Conservation (phyloP, 2,797 vertebrate genomes). For the Telmatherina bonti region DNA sequence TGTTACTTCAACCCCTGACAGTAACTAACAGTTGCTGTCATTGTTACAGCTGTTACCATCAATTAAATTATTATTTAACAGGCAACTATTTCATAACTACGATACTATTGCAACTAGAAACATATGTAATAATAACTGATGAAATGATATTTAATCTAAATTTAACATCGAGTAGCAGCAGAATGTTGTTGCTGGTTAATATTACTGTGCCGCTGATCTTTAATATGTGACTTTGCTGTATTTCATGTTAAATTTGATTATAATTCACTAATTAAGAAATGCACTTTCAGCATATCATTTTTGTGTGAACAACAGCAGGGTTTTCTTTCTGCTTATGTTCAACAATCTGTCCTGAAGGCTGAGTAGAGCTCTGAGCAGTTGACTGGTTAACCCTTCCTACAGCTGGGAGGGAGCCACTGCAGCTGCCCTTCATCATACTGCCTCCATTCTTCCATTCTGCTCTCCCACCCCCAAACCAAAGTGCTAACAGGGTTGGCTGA, state of each 20-base stretch:
- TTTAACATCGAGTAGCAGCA: too few species aligned
- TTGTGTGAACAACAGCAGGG: conserved; percentile 22
- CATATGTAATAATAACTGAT: too few species aligned
- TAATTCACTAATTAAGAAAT: background rate
- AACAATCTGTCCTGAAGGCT: conserved; percentile 51
- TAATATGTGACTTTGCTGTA: background rate
- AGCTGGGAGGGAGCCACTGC: conserved; percentile 56
- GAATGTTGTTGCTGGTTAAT: too few species aligned
- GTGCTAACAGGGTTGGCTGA: conserved; percentile 28
- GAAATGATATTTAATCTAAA: too few species aligned
- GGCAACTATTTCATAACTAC: too few species aligned
- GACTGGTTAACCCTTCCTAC: conserved; percentile 63
- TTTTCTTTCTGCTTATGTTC: conserved; percentile 42
- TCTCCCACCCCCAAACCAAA: conserved; percentile 48
- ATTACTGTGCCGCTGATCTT: background rate
- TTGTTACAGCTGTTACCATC: background rate
- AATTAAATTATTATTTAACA: background rate
- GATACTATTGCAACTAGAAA: too few species aligned
- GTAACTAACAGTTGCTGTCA: too few species aligned
- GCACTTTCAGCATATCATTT: conserved; percentile 1
- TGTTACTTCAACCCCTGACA: too few species aligned
- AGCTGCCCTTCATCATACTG: conserved; percentile 64
- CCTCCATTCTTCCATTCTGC: conserved; percentile 49
- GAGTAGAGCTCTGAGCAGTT: conserved; percentile 58
- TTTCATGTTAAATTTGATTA: background rate